Evolutionary conservation across 2,113 vertebrate species (phyloP).

Genomic region (Tympanuchus pallidicinctus): DNA sequence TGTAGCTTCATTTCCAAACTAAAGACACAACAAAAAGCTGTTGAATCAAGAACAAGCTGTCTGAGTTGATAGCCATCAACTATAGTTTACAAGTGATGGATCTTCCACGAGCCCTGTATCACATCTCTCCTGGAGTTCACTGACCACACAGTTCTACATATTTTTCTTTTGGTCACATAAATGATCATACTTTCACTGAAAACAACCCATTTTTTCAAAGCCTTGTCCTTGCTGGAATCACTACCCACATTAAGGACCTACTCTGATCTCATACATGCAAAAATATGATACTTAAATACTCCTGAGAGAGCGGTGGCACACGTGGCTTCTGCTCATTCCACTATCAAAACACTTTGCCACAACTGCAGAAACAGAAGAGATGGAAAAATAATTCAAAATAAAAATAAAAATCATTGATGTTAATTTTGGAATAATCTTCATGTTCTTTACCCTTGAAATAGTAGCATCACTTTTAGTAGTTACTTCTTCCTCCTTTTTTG

Average conservation of each 20-base stretch:
- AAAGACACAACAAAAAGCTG: not conserved
- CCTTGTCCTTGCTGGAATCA: not conserved
- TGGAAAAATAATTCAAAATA: not conserved
- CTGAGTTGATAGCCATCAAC: not conserved
- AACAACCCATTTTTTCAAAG: not conserved
- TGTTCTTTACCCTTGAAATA: not conserved
- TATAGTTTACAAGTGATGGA: fast-evolving
- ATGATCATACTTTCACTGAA: not conserved
- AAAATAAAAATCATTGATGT: not conserved
- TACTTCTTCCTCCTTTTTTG: not conserved
- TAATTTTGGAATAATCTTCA: not conserved
- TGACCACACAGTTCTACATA: not conserved
- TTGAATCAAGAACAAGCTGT: not conserved
- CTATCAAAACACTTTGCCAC: not conserved
- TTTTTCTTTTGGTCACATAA: not conserved
- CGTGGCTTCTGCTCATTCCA: not conserved
- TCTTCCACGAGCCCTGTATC: not conserved
- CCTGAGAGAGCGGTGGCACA: not conserved
- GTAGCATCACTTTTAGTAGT: not conserved
- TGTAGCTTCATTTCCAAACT: not conserved
- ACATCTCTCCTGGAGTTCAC: not conserved
- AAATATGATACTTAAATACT: not conserved
- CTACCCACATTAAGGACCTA: not conserved
- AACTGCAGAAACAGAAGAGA: not conserved
- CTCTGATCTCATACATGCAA: not conserved